phyloP scores from a whole-genome alignment of 2,888 invertebrate genomes.

The Eupithecia dodoneata region DNA sequence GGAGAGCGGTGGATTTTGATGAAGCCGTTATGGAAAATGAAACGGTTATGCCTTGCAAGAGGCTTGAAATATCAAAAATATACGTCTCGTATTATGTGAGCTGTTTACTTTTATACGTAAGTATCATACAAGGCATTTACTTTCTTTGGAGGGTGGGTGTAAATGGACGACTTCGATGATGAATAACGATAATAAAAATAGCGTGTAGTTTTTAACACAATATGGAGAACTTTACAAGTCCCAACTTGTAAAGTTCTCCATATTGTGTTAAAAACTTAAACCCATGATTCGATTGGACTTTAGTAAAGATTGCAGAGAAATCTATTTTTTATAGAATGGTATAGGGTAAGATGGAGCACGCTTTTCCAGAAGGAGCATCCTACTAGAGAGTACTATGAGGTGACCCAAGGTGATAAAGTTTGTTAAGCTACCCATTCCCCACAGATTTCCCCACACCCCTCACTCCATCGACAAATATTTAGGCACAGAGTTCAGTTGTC shows the following conservation, averaged over 20 bases:
- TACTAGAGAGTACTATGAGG: no score
- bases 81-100: background rate
- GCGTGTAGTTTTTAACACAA: no score
- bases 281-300: no score
- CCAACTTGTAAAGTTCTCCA: background rate
- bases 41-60: constrained; percentile 19
- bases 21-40: constrained; percentile 38
- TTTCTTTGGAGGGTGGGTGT: background rate
- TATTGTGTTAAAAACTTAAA: background rate
- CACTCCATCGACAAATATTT: no score
- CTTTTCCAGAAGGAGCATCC: no score
- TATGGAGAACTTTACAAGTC: no score
- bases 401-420: background rate
- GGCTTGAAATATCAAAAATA: constrained; percentile 2
- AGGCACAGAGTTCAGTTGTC: no score
- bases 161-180: background rate
- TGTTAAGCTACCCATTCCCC: no score
- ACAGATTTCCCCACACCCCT: no score
- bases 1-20: constrained; percentile 42
- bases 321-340: no score
- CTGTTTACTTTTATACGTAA: background rate
- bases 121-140: background rate
- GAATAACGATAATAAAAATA: background rate
- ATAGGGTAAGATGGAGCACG: no score
- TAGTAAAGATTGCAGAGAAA: no score